Base-by-base conservation (phyloP, 2,113 vertebrate genomes). In the Podarcis raffonei region DNA sequence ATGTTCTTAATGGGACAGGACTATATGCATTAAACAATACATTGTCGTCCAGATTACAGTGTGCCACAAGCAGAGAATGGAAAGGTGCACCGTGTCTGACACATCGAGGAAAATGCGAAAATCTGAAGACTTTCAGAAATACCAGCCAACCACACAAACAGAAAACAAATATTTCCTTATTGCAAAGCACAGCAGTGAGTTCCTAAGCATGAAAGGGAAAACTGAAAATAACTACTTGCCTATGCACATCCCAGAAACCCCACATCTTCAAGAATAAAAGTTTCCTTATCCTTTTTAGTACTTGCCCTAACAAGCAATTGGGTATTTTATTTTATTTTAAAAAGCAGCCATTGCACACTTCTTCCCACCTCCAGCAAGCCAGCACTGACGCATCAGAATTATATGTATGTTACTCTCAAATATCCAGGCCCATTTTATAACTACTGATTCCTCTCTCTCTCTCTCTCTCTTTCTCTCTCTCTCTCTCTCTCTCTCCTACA, bases 371-470 rank as follows among this genome's bases (percentile, higher is more conserved):
- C 18, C 30, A 84, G 18, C 30, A 32, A n/a, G 20, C 30, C 15
- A n/a, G 30, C 42, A 23, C 18, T 5, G 23, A 74, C 1, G 16
- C 23, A 53, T 71, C 5, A 48, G 3, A 72, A 74, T 74, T 13
- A 35, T 30, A 32, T 1, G 9, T 30, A 72, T 27, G 23, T 42
- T 15, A 83, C 53, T 89, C 89, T 92, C 89, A 83, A 92, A 93
- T 90, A 91, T 90, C 92, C 88, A 94, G 35, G 92, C 83, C 90
- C 94, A 89, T 91, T 93, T 81, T 84, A 91, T 92, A 71, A 39
- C 87, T 78, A 48, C 6, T 13, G 4, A 25, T 48, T 8, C 35
- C 3, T 48, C 39, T 23, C 8, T 16, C 42, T 2, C 42, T 12
- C 7, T 18, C 30, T 32, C 16, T 27, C 39, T 32, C 7, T 15